These are phyloP conservation scores for Ferdinandea cuprea DNA, from an alignment of 2,888 invertebrate genomes.

Conservation along the genomic window DNA sequence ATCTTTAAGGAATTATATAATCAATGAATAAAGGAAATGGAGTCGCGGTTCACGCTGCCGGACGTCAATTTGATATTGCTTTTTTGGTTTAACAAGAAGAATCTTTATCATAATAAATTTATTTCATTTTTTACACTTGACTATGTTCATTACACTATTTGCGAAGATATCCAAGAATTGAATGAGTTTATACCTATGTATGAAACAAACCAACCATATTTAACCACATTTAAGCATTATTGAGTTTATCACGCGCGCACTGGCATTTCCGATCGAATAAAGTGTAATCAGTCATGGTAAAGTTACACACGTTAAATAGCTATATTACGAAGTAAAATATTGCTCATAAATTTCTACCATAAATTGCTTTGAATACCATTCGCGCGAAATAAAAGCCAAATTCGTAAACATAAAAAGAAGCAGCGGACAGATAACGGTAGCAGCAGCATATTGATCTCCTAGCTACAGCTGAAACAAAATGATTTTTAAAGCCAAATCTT, in stretches of 20 bases:
- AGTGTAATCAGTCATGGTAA: constrained; percentile 17
- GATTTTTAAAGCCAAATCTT: no score
- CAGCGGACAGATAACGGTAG: no score
- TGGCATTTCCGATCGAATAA: constrained; percentile 53
- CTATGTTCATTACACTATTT: constrained; percentile 58
- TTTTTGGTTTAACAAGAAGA: constrained; percentile 50
- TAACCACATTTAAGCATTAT: no score
- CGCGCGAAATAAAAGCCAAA: no score
- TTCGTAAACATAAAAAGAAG: no score
- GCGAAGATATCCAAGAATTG: constrained; percentile 48
- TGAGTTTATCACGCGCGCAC: constrained; percentile 30
- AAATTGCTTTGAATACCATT: no score
- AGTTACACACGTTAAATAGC: no score
- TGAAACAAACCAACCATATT: no score
- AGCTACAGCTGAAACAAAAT: no score
- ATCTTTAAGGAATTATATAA: constrained; percentile 55
- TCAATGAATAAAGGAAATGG: constrained; percentile 45
- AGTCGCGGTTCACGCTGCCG: constrained; percentile 57
- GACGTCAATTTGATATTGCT: constrained; percentile 38
- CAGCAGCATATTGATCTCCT: no score
- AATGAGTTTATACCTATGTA: constrained; percentile 18
- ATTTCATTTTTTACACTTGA: constrained; percentile 39
- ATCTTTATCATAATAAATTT: constrained; percentile 52
- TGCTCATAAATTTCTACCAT: no score
- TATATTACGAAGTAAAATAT: no score